A percentile compares a stretch with the other conserved stretches of the same genome.
Conservation (phyloP, 2,797 vertebrate genomes). For the Apogon hyalosoma region DNA sequence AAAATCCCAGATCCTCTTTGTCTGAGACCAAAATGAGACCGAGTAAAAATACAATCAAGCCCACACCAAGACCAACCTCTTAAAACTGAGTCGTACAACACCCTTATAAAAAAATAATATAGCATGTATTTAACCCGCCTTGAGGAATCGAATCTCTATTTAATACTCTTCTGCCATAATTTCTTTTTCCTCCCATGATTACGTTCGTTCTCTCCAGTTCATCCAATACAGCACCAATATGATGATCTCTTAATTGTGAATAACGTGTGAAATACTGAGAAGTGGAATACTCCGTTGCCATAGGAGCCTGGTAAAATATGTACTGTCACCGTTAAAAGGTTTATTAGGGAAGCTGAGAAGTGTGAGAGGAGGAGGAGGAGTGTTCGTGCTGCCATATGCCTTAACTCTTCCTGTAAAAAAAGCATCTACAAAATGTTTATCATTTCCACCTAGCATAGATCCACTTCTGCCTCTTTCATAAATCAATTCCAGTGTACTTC, state of each 20-base stretch:
- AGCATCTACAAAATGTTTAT: neutral
- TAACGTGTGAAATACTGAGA: neutral
- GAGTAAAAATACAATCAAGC: too few species aligned
- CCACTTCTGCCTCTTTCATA: neutral
- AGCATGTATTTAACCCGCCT: too few species aligned
- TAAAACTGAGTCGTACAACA: too few species aligned
- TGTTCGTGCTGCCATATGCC: neutral
- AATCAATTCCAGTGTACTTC: neutral
- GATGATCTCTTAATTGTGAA: neutral
- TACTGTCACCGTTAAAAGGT: neutral
- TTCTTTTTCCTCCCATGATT: neutral
- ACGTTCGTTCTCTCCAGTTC: neutral
- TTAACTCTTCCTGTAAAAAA: neutral
- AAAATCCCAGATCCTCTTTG: too few species aligned
- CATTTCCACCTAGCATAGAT: neutral
- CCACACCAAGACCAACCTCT: too few species aligned
- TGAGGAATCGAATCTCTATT: too few species aligned
- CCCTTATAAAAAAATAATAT: too few species aligned
- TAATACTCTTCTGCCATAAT: neutral
- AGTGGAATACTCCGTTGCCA: conserved; percentile 1
- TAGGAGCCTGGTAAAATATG: conserved; percentile 9
- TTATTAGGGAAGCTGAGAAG: conserved; percentile 2
- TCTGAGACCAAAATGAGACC: too few species aligned
- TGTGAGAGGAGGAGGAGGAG: conserved; percentile 2
- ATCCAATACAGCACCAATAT: neutral